Percentiles rank a stretch among this genome's conserved stretches.
Evolutionary conservation across 2,888 invertebrate genomes (phyloP).

Genomic region (Noctua janthe): DNA sequence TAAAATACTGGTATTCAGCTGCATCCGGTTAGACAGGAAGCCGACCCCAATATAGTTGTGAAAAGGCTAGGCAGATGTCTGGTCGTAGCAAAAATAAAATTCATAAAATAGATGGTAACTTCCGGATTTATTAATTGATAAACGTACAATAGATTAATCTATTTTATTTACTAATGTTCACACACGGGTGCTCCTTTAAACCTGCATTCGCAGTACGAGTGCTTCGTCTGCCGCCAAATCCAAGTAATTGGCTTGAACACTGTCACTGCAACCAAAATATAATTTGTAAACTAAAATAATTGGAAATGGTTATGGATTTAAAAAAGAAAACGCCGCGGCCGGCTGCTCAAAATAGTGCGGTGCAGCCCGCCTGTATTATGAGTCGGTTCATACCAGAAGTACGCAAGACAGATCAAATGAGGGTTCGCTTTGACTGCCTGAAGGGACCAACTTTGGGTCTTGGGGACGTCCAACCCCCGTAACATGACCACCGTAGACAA

Average conservation of each 20-base stretch:
- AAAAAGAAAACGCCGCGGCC: background rate
- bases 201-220: conserved; percentile 86
- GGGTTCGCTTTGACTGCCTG: background rate
- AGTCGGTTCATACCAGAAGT: background rate
- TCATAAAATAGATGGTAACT: conserved; percentile 1
- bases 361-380: background rate
- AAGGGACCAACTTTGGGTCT: background rate
- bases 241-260: conserved; percentile 80
- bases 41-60: too few species aligned
- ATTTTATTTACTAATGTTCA: background rate
- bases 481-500: too few species aligned
- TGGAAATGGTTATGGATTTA: background rate
- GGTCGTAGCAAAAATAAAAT: background rate
- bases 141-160: conserved; percentile 20
- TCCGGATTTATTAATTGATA: conserved; percentile 37
- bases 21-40: too few species aligned
- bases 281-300: background rate
- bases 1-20: too few species aligned
- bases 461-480: too few species aligned
- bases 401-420: background rate
- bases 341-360: background rate
- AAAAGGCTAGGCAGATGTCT: too few species aligned
- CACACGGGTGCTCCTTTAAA: conserved; percentile 62
- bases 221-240: conserved; percentile 85
- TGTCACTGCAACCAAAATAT: conserved; percentile 80